Conservation (phyloP, 2,113 vertebrate species). For the Hippocampus zosterae region DNA sequence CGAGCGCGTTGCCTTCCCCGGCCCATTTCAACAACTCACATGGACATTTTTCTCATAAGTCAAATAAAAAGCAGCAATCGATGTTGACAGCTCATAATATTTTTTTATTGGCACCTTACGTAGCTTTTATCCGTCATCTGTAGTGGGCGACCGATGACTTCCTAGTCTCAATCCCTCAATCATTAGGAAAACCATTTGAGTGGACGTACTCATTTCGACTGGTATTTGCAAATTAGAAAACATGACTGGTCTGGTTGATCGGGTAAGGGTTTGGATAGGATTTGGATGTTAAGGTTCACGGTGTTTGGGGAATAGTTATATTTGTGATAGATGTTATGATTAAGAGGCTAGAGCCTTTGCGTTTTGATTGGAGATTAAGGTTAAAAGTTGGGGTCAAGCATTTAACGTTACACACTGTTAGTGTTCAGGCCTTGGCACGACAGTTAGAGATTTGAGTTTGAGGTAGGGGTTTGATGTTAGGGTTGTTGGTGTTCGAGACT, state of each 20-base stretch:
- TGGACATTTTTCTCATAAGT: conserved; percentile 1
- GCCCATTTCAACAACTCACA: conserved; percentile 5
- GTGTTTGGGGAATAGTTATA: too few relatives aligned
- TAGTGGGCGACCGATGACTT: not conserved
- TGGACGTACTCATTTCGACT: not conserved
- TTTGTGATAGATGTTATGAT: too few relatives aligned
- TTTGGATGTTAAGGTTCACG: not conserved
- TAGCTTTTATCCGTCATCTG: not conserved
- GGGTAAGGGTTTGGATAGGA: not conserved
- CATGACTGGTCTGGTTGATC: not conserved
- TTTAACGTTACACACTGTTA: too few relatives aligned
- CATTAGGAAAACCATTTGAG: not conserved
- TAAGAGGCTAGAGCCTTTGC: too few relatives aligned
- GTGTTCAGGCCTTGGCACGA: too few relatives aligned
- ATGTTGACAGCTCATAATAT: conserved; percentile 12
- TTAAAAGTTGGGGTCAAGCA: too few relatives aligned
- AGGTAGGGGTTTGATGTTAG: not conserved
- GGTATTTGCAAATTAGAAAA: not conserved
- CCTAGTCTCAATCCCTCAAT: not conserved
- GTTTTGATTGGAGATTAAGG: too few relatives aligned
- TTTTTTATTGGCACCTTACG: conserved; percentile 7
- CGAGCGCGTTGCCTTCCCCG: conserved; percentile 27
- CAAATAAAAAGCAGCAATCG: not conserved
- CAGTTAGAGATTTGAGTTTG: too few relatives aligned
- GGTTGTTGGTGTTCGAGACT: not conserved